These are phyloP conservation scores for Achatina immaculata DNA, from an alignment of 1,140 invertebrate species.

Conservation along the genomic window DNA sequence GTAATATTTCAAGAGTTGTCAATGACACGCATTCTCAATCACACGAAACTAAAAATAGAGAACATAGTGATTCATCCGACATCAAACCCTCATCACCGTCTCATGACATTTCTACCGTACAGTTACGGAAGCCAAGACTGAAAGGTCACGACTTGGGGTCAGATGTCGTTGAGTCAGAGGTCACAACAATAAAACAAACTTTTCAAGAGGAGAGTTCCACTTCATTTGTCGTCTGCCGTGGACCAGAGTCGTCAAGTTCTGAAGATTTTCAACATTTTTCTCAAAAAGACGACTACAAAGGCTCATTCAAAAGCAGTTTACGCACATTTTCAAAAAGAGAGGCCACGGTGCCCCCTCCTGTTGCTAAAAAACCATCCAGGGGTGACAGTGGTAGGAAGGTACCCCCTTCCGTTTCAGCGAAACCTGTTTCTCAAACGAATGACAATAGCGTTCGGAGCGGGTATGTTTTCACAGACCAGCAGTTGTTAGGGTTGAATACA, in stretches of 20 bases:
- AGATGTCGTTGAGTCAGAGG: not conserved
- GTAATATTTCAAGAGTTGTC: not conserved
- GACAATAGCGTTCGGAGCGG: too few relatives aligned
- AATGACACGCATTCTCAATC: not conserved
- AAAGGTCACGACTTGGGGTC: not conserved
- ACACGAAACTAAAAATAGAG: not conserved
- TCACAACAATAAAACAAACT: not conserved
- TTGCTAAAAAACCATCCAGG: slow-evolving; percentile 2
- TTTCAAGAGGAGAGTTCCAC: not conserved
- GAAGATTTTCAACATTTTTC: too few relatives aligned
- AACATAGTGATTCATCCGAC: not conserved
- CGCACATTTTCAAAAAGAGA: not conserved
- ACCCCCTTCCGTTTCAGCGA: too few relatives aligned
- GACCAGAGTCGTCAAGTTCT: too few relatives aligned
- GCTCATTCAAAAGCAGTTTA: not conserved
- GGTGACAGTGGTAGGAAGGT: not conserved
- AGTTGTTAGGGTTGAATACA: too few relatives aligned
- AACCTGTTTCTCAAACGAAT: too few relatives aligned
- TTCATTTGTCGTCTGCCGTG: not conserved
- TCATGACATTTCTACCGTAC: not conserved
- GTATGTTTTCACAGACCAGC: too few relatives aligned
- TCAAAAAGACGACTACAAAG: too few relatives aligned
- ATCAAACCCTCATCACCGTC: not conserved
- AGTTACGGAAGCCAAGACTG: not conserved
- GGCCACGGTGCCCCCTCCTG: not conserved